Evolutionary conservation across 2,797 vertebrate species (phyloP).

Genomic region (Micrastur ruficollis): DNA sequence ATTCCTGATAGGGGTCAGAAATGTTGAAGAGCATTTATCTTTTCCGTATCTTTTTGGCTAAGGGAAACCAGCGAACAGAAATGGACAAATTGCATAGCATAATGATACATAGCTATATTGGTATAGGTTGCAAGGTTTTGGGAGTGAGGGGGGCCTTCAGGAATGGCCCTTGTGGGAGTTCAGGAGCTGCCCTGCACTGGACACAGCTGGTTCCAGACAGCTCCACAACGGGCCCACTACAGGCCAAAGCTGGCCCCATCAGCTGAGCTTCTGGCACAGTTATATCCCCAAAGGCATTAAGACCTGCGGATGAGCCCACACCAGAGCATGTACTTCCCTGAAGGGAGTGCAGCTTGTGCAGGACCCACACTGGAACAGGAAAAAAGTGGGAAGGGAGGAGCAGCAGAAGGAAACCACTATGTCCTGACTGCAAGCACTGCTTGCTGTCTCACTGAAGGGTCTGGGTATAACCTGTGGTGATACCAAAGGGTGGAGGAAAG

Average conservation of each 20-base stretch:
- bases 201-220: background rate
- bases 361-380: background rate
- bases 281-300: background rate
- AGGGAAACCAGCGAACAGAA: background rate
- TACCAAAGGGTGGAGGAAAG: background rate
- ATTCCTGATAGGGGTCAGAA: background rate
- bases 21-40: background rate
- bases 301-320: background rate
- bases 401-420: background rate
- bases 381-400: background rate
- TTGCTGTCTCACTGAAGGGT: background rate
- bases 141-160: background rate
- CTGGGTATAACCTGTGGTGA: background rate
- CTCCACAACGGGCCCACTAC: background rate
- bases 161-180: background rate
- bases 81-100: fast-evolving
- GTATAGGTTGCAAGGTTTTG: background rate
- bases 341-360: background rate
- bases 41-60: background rate
- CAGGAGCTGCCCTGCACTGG: background rate
- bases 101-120: background rate
- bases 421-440: background rate
- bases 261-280: background rate
- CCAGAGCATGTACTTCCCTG: background rate
- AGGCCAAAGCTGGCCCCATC: background rate